These are phyloP conservation scores for Chaetoderma sp. DNA, from an alignment of 2,888 invertebrate genomes.

Conservation along the genomic window DNA sequence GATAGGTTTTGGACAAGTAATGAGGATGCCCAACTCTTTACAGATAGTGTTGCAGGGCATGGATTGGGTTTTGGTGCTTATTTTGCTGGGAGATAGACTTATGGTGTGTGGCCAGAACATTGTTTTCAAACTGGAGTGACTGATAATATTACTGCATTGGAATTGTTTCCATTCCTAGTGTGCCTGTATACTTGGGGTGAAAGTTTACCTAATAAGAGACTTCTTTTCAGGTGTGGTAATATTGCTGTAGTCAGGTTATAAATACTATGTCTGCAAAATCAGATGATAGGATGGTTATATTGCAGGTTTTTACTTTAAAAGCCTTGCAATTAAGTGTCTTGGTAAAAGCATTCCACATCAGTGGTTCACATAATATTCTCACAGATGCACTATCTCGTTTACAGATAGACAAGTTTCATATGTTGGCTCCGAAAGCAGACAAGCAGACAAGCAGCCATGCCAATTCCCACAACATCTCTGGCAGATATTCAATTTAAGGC, in stretches of 20 bases:
- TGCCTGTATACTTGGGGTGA: conserved; percentile 9
- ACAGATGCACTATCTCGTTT: conserved; percentile 22
- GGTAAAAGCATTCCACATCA: conserved; percentile 9
- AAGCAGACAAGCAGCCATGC: background rate
- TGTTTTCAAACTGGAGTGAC: background rate
- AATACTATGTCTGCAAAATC: conserved; percentile 8
- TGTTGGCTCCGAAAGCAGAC: background rate
- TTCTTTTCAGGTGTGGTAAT: conserved; percentile 12
- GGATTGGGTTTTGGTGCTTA: conserved; percentile 13
- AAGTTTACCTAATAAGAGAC: background rate
- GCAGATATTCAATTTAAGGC: too few relatives aligned
- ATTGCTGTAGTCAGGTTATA: conserved; percentile 15
- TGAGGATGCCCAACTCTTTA: background rate
- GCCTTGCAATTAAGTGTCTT: background rate
- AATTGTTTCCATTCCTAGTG: conserved; percentile 8
- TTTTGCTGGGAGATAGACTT: background rate
- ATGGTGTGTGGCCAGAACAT: background rate
- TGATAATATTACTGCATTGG: background rate
- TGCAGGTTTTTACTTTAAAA: background rate
- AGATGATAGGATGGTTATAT: conserved; percentile 4
- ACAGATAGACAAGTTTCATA: background rate
- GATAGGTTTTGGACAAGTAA: background rate
- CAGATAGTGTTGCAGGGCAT: conserved; percentile 4
- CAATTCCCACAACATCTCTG: too few relatives aligned
- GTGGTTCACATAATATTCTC: conserved; percentile 3